Conservation (phyloP, 1,140 invertebrate species). For the Tenebrio molitor region DNA sequence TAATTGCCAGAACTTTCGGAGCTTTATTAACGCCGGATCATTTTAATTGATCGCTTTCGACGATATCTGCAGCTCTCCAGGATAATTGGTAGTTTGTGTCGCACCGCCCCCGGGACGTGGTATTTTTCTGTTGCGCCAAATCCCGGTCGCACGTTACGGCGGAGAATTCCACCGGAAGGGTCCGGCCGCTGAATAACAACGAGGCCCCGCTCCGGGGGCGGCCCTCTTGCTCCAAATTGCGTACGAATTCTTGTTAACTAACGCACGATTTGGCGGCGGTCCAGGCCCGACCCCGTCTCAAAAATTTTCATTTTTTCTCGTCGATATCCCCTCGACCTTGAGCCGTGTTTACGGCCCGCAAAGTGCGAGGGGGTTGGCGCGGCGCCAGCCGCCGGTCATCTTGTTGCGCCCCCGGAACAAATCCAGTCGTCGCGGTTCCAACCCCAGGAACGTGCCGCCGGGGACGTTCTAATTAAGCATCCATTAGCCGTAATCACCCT, state of each 20-base stretch:
- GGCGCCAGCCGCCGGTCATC: not conserved
- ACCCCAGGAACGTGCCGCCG: slow-evolving; percentile 14
- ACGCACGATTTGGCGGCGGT: not conserved
- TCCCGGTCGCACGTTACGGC: not conserved
- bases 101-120: not conserved
- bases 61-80: too few species aligned
- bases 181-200: not conserved
- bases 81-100: too few species aligned
- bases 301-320: not conserved
- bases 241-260: not conserved
- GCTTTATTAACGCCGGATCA: too few species aligned
- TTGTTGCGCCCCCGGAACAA: not conserved
- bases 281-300: not conserved
- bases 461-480: slow-evolving; percentile 45
- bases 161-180: not conserved
- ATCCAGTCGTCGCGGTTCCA: slow-evolving; percentile 5
- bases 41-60: too few species aligned
- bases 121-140: not conserved
- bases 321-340: not conserved
- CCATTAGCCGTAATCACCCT: slow-evolving; percentile 48
- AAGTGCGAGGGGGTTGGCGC: not conserved
- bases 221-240: not conserved
- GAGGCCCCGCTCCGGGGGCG: not conserved
- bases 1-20: too few species aligned
- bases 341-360: not conserved